Evolutionary conservation across 2,888 invertebrate genomes (phyloP).

Genomic region (Amblyteles armatorius): DNA sequence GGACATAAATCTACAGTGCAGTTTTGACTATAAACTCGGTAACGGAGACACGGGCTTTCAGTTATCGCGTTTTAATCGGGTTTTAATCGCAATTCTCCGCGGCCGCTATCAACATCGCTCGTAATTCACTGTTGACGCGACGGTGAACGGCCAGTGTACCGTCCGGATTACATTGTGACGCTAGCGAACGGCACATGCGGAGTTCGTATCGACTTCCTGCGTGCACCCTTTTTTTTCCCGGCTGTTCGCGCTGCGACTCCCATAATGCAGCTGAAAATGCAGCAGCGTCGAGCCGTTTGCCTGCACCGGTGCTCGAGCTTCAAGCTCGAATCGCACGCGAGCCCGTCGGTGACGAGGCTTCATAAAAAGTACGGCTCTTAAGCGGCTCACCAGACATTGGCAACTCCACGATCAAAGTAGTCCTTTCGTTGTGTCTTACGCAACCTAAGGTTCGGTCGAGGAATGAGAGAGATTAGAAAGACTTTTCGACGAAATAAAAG

Average conservation of each 20-base stretch:
- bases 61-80: neutral
- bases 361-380: neutral
- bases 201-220: constrained; percentile 44
- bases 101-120: neutral
- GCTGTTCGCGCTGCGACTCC: constrained; percentile 18
- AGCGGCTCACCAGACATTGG: neutral
- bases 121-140: neutral
- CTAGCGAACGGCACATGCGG: neutral
- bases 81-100: neutral
- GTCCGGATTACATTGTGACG: constrained; percentile 1
- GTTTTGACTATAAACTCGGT: neutral
- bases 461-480: too few species aligned
- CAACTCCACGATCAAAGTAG: neutral
- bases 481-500: too few species aligned
- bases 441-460: too few species aligned
- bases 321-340: neutral
- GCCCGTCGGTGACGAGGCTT: neutral
- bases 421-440: too few species aligned
- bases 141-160: neutral
- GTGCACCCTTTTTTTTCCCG: constrained; percentile 27
- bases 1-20: neutral
- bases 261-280: constrained; percentile 20
- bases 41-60: constrained; percentile 24
- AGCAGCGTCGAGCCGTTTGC: neutral
- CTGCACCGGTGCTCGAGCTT: neutral